Conservation (phyloP, 2,797 vertebrate species). For the Lindbergichthys nudifrons region DNA sequence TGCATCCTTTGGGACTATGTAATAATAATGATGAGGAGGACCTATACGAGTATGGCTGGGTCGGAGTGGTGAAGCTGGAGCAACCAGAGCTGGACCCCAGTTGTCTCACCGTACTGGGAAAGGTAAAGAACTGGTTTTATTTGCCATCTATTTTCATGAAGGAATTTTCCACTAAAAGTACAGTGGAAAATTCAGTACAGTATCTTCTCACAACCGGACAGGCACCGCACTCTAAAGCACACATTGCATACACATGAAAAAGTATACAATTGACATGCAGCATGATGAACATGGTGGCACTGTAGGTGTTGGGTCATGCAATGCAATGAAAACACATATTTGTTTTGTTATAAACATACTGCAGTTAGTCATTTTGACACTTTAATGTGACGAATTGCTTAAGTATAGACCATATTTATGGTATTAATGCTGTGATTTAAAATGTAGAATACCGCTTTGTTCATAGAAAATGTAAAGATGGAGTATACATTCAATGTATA, state of each 20-base stretch:
- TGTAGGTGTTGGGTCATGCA: not conserved
- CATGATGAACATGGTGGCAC: not conserved
- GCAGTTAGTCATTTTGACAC: not conserved
- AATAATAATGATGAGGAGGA: constrained; percentile 98
- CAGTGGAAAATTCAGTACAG: not conserved
- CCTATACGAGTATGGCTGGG: constrained; percentile 97
- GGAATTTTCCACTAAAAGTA: not conserved
- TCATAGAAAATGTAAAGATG: not conserved
- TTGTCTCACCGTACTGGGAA: constrained; percentile 96
- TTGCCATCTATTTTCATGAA: not conserved
- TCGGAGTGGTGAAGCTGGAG: constrained; percentile 98
- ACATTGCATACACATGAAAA: not conserved
- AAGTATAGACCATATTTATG: not conserved
- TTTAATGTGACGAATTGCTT: not conserved
- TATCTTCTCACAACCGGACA: not conserved
- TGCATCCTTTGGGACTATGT: constrained; percentile 97
- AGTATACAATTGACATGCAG: not conserved
- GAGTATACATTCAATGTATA: not conserved
- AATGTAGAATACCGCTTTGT: not conserved
- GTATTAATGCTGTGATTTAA: not conserved
- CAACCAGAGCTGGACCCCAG: constrained; percentile 96
- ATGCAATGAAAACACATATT: not conserved
- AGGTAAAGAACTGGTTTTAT: constrained; percentile 86
- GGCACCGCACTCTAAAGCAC: not conserved
- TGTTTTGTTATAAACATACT: not conserved